A percentile compares a stretch with the other conserved stretches of the same genome.
Conservation (phyloP, 2,888 invertebrate species). For the Drosophila paramelanica region DNA sequence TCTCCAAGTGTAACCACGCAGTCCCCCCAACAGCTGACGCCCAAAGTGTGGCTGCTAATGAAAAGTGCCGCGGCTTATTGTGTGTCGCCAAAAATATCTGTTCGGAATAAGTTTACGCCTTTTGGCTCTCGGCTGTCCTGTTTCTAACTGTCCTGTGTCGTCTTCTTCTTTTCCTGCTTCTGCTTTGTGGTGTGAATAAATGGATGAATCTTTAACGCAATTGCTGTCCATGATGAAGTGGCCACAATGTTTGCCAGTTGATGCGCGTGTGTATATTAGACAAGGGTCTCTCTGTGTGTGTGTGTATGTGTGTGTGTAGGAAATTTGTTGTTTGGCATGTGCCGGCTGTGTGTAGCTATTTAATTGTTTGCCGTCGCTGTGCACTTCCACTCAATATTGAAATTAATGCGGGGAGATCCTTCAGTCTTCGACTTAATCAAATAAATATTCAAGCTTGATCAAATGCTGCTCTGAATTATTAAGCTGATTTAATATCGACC, state of each 20-base stretch:
- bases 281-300: slow-evolving; percentile 3
- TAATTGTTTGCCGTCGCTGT: slow-evolving; percentile 49
- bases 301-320: slow-evolving; percentile 5
- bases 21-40: background rate
- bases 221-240: slow-evolving; percentile 45
- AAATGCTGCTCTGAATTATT: background rate
- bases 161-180: background rate
- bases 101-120: slow-evolving; percentile 30
- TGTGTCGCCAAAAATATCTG: slow-evolving; percentile 38
- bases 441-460: slow-evolving; percentile 6
- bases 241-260: slow-evolving; percentile 15
- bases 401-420: slow-evolving; percentile 9
- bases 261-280: background rate
- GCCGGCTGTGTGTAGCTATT: slow-evolving; percentile 31
- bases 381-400: slow-evolving; percentile 37
- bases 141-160: slow-evolving; percentile 14
- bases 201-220: slow-evolving; percentile 56
- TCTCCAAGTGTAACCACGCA: slow-evolving; percentile 7
- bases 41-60: slow-evolving; percentile 77
- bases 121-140: slow-evolving; percentile 23
- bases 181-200: slow-evolving; percentile 59
- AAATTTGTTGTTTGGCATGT: slow-evolving; percentile 48
- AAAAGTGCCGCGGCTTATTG: slow-evolving; percentile 66
- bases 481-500: too few relatives aligned
- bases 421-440: slow-evolving; percentile 1